Conservation (phyloP, 2,113 vertebrate species). For the Aphyosemion australe region DNA sequence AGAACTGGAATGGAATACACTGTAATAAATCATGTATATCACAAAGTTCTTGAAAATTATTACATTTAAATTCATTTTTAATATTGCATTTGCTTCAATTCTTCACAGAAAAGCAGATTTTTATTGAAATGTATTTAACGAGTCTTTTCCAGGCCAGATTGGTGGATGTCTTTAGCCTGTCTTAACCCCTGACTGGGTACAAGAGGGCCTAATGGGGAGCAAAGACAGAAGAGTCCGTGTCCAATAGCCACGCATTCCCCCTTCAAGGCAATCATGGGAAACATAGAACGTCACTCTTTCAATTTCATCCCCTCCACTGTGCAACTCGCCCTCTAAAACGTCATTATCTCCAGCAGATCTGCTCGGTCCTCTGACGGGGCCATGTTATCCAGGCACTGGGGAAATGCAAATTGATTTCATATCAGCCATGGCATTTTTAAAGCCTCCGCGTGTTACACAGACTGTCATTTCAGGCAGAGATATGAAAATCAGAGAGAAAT, state of each 20-base stretch:
- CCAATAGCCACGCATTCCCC: constrained; percentile 66
- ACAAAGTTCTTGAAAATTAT: no score
- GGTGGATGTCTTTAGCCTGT: constrained; percentile 78
- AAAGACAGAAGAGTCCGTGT: constrained; percentile 70
- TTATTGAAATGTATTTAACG: constrained; percentile 76
- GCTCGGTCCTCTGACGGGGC: constrained; percentile 79
- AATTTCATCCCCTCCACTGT: constrained; percentile 75
- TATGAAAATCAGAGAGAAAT: constrained; percentile 83
- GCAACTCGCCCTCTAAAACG: constrained; percentile 70
- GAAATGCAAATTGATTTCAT: constrained; percentile 87
- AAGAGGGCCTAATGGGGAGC: constrained; percentile 81
- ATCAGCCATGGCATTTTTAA: constrained; percentile 84
- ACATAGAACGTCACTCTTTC: constrained; percentile 79
- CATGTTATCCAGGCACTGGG: constrained; percentile 77
- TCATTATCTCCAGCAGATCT: constrained; percentile 82
- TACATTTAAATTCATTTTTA: no score
- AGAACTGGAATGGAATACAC: no score
- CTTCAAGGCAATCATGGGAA: constrained; percentile 79
- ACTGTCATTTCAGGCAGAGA: constrained; percentile 79
- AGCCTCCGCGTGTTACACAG: constrained; percentile 74
- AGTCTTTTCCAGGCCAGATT: constrained; percentile 69
- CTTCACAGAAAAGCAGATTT: neutral
- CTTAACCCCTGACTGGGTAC: constrained; percentile 80
- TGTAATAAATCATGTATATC: no score
- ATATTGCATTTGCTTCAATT: no score